phyloP scores from a whole-genome alignment of 2,113 vertebrate species.

The Tiliqua scincoides region DNA sequence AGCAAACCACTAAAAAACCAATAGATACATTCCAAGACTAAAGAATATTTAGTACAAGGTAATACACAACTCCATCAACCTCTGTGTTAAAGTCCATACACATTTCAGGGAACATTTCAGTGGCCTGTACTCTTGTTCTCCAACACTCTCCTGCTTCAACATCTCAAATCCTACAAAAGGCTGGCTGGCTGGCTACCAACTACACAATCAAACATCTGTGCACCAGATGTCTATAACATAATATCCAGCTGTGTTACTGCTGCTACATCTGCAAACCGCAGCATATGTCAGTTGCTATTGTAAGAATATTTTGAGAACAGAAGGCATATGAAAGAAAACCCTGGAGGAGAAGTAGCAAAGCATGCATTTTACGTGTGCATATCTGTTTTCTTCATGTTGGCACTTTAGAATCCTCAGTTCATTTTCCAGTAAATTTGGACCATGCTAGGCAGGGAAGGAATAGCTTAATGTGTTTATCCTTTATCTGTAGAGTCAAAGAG shows the following conservation, averaged over 20 bases:
- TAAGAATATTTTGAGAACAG: conserved; percentile 29
- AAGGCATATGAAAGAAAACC: background rate
- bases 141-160: background rate
- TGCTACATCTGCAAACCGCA: conserved; percentile 29
- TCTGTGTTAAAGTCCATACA: conserved; percentile 12
- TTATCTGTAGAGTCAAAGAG: background rate
- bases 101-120: background rate
- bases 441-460: background rate
- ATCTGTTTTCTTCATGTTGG: conserved; percentile 2
- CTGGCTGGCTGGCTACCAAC: conserved; percentile 17
- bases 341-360: conserved; percentile 16
- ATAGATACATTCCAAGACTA: background rate
- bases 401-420: background rate
- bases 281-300: conserved; percentile 26
- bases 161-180: conserved; percentile 11
- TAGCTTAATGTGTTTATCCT: background rate
- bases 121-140: background rate
- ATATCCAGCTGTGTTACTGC: conserved; percentile 38
- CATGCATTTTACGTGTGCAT: background rate
- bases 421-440: conserved; percentile 12
- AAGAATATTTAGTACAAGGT: background rate
- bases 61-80: background rate
- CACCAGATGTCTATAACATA: conserved; percentile 27
- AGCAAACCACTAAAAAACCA: background rate
- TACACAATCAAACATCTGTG: conserved; percentile 27